A percentile compares a stretch with the other conserved stretches of the same genome.
Conservation (phyloP, 1,140 invertebrate species). For the Drosophila kurseongensis region DNA sequence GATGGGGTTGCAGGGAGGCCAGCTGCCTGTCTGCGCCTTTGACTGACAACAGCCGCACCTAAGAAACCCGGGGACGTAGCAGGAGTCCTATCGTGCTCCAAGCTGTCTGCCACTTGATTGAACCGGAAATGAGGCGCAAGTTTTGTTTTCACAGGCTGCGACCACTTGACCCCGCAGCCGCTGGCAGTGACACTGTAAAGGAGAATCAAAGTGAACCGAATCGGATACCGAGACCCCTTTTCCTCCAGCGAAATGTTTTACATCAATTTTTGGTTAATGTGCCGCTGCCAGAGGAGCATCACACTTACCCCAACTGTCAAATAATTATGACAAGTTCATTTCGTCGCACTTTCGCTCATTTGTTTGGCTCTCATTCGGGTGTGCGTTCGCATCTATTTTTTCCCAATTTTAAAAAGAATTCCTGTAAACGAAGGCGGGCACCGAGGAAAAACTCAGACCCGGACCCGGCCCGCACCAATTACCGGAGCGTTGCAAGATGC, state of each 20-base stretch:
- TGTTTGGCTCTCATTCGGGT: conserved; percentile 53
- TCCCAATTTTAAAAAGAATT: conserved; percentile 65
- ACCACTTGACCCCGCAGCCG: conserved; percentile 73
- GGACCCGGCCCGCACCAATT: conserved; percentile 56
- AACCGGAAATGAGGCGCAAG: conserved; percentile 76
- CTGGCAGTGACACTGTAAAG: conserved; percentile 51
- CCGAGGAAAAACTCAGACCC: neutral
- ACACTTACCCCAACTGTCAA: conserved; percentile 74
- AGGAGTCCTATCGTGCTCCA: conserved; percentile 47
- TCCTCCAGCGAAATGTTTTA: conserved; percentile 67
- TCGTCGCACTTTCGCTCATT: conserved; percentile 79
- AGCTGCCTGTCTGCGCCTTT: conserved; percentile 73
- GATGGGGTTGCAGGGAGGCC: conserved; percentile 26
- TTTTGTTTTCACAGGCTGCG: conserved; percentile 77
- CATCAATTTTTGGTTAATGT: conserved; percentile 63
- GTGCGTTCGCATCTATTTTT: conserved; percentile 30
- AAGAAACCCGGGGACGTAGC: conserved; percentile 47
- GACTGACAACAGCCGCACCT: conserved; percentile 80
- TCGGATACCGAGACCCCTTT: conserved; percentile 38
- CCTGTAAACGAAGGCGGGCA: conserved; percentile 55
- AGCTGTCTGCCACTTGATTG: conserved; percentile 64
- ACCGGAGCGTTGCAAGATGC: conserved; percentile 73
- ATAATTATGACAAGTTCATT: conserved; percentile 83
- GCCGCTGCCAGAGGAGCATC: conserved; percentile 45
- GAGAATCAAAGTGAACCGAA: conserved; percentile 72